Evolutionary conservation across 1,140 invertebrate genomes (phyloP).

Genomic region (Aphelinus certus): DNA sequence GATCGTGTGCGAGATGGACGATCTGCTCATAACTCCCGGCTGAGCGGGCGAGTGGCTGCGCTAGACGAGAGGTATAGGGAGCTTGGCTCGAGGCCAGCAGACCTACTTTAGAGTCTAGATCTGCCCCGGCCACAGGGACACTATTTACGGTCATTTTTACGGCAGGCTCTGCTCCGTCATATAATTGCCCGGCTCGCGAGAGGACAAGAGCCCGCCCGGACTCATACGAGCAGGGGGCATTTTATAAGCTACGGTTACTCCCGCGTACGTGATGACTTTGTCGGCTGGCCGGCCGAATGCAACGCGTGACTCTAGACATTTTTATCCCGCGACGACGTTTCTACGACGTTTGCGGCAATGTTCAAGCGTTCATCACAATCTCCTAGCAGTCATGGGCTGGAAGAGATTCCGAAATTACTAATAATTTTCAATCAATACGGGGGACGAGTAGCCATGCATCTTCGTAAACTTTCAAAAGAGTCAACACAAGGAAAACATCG

Average conservation of each 20-base stretch:
- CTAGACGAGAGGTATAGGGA: slow-evolving; percentile 12
- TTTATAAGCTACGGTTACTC: slow-evolving; percentile 24
- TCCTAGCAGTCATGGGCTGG: too few species aligned
- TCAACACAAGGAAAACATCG: background rate
- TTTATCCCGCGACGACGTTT: too few species aligned
- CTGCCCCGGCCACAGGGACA: slow-evolving; percentile 33
- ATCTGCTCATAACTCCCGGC: slow-evolving; percentile 44
- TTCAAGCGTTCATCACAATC: too few species aligned
- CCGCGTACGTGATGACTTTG: slow-evolving; percentile 43
- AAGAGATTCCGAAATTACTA: too few species aligned
- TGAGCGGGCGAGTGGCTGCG: background rate
- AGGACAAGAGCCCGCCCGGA: too few species aligned
- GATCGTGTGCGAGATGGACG: slow-evolving; percentile 27
- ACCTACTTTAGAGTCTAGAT: slow-evolving; percentile 32
- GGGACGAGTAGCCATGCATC: too few species aligned
- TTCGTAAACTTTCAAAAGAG: too few species aligned
- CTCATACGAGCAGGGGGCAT: background rate
- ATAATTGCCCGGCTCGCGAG: slow-evolving; percentile 47
- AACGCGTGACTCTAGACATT: too few species aligned
- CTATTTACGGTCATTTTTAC: slow-evolving; percentile 60
- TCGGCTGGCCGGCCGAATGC: slow-evolving; percentile 20
- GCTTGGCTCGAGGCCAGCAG: slow-evolving; percentile 53
- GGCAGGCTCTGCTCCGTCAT: slow-evolving; percentile 46
- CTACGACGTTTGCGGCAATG: too few species aligned
- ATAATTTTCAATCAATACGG: too few species aligned